Evolutionary conservation across 2,888 invertebrate species (phyloP).

Genomic region (Heliconius charithonia): DNA sequence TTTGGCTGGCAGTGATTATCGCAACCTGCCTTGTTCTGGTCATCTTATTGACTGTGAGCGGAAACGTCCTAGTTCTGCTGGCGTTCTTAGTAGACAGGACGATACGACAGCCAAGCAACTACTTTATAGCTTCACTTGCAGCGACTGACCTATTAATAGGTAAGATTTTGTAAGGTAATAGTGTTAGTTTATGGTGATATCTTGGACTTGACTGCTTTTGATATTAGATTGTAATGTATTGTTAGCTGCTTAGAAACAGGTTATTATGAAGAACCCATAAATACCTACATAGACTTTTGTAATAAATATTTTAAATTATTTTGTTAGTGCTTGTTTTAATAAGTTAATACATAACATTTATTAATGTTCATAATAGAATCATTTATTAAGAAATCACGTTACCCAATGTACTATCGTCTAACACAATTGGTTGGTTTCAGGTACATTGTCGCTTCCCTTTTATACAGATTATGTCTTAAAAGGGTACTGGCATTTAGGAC

Average conservation of each 20-base stretch:
- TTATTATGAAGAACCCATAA: too few relatives aligned
- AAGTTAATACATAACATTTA: neutral
- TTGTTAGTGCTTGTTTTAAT: neutral
- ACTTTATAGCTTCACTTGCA: slow-evolving; percentile 99
- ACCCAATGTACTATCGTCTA: slow-evolving; percentile 19
- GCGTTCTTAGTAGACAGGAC: slow-evolving; percentile 97
- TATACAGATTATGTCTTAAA: slow-evolving; percentile 98
- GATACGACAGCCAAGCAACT: slow-evolving; percentile 98
- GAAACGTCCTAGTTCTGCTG: slow-evolving; percentile 96
- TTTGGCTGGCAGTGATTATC: slow-evolving; percentile 95
- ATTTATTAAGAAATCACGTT: neutral
- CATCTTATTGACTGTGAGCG: slow-evolving; percentile 95
- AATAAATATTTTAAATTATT: too few relatives aligned
- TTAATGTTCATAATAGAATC: neutral
- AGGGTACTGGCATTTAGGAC: slow-evolving; percentile 98
- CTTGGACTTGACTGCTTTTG: neutral
- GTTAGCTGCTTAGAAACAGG: neutral
- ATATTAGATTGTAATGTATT: neutral
- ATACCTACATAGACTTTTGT: too few relatives aligned
- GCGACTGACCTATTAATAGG: slow-evolving; percentile 98
- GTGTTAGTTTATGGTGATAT: neutral
- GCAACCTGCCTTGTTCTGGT: slow-evolving; percentile 94
- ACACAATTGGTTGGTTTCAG: slow-evolving; percentile 70
- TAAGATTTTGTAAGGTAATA: slow-evolving; percentile 62
- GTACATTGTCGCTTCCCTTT: slow-evolving; percentile 99